Evolutionary conservation across 2,113 vertebrate genomes (phyloP).

Genomic region (Puntigrus tetrazona): DNA sequence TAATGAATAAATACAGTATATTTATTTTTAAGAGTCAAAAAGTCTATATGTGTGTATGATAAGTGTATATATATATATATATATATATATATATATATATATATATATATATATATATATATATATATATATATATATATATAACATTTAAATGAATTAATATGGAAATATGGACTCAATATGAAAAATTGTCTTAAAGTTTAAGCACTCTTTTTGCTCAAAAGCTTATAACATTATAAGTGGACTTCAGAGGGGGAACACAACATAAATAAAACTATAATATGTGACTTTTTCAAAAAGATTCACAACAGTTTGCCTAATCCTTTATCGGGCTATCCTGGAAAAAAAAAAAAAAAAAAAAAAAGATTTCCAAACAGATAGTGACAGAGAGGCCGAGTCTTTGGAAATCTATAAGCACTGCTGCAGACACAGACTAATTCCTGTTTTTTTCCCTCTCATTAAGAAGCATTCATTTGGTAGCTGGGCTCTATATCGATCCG

Average conservation of each 20-base stretch:
- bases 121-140: too few species aligned
- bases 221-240: neutral
- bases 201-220: neutral
- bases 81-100: too few species aligned
- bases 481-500: conserved; percentile 47
- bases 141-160: too few species aligned
- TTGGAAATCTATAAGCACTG: conserved; percentile 41
- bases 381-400: neutral
- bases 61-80: too few species aligned
- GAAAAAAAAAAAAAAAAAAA: neutral
- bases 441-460: conserved; percentile 46
- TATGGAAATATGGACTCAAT: too few species aligned
- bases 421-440: conserved; percentile 35
- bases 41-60: too few species aligned
- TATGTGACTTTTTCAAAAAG: neutral
- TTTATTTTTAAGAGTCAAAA: too few species aligned
- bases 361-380: neutral
- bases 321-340: neutral
- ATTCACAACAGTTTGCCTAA: neutral
- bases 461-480: conserved; percentile 52
- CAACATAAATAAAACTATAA: neutral
- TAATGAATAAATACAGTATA: neutral
- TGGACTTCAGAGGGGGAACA: neutral
- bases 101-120: too few species aligned
- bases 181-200: neutral